Conservation (phyloP, 2,888 invertebrate genomes). For the Nezara viridula region DNA sequence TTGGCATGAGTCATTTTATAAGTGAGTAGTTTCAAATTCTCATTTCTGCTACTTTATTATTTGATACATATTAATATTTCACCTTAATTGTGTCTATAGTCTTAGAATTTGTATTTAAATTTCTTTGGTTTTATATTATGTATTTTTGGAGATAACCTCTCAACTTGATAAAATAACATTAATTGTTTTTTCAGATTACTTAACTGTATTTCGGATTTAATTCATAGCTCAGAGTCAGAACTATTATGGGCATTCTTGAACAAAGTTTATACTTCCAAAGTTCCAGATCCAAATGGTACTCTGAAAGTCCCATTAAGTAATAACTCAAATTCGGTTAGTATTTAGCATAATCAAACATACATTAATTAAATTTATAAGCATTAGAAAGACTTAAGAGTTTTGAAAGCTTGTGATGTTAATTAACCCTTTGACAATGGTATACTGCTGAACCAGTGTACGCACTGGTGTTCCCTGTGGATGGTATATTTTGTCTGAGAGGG, state of each 20-base stretch:
- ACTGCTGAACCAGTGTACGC: no score
- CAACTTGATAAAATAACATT: not conserved
- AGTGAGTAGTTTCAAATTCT: slow-evolving; percentile 72
- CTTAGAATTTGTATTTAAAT: not conserved
- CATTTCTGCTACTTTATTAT: not conserved
- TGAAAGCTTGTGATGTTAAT: no score
- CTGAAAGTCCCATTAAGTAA: slow-evolving; percentile 75
- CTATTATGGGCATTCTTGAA: slow-evolving; percentile 77
- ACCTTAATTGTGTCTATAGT: not conserved
- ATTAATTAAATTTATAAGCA: no score
- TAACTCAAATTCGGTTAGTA: slow-evolving; percentile 66
- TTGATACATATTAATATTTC: not conserved
- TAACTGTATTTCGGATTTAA: slow-evolving; percentile 85
- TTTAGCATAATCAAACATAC: not conserved
- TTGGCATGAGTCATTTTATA: slow-evolving; percentile 97
- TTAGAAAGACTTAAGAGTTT: no score
- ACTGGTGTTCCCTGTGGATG: no score
- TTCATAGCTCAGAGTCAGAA: slow-evolving; percentile 74
- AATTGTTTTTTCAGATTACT: slow-evolving; percentile 75
- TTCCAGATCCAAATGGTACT: slow-evolving; percentile 79
- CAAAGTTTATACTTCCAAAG: slow-evolving; percentile 77
- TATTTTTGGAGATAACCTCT: not conserved
- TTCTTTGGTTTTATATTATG: not conserved
- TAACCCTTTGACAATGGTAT: no score
- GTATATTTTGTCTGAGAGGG: no score